A percentile compares a stretch with the other conserved stretches of the same genome.
Evolutionary conservation across 1,140 invertebrate genomes (phyloP).

Genomic region (Drosophila watanabei): DNA sequence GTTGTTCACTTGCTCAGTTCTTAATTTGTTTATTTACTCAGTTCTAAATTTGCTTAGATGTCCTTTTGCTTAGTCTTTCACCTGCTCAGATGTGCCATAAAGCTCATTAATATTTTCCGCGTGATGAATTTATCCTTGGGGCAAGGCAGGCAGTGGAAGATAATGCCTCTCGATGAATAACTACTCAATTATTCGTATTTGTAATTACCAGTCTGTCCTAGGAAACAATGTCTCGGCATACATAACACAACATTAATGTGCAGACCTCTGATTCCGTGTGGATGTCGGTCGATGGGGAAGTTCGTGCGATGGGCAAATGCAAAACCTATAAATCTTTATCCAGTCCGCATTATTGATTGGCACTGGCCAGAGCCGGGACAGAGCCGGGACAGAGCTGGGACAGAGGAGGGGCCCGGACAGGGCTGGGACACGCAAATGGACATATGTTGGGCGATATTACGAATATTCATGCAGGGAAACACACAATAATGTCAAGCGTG

Average conservation of each 20-base stretch:
- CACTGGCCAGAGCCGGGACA: slow-evolving; percentile 17
- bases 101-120: slow-evolving; percentile 22
- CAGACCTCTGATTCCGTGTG: slow-evolving; percentile 21
- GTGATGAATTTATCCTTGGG: slow-evolving; percentile 12
- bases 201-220: slow-evolving; percentile 24
- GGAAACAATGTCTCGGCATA: slow-evolving; percentile 2
- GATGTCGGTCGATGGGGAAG: not conserved
- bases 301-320: slow-evolving; percentile 53
- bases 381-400: not conserved
- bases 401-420: not conserved
- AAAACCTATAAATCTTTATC: slow-evolving; percentile 85
- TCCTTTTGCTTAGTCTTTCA: not conserved
- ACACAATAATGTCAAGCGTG: slow-evolving; percentile 48
- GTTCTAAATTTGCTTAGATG: not conserved
- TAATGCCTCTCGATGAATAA: slow-evolving; percentile 21
- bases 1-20: not conserved
- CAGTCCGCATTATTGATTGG: slow-evolving; percentile 83
- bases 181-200: slow-evolving; percentile 37
- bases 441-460: slow-evolving; percentile 65
- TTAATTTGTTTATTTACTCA: not conserved
- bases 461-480: slow-evolving; percentile 54
- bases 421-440: slow-evolving; percentile 71
- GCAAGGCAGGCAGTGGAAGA: not conserved
- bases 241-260: not conserved
- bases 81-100: not conserved